These are phyloP conservation scores for Gavia stellata DNA, from an alignment of 2,113 vertebrate genomes.

Conservation along the genomic window DNA sequence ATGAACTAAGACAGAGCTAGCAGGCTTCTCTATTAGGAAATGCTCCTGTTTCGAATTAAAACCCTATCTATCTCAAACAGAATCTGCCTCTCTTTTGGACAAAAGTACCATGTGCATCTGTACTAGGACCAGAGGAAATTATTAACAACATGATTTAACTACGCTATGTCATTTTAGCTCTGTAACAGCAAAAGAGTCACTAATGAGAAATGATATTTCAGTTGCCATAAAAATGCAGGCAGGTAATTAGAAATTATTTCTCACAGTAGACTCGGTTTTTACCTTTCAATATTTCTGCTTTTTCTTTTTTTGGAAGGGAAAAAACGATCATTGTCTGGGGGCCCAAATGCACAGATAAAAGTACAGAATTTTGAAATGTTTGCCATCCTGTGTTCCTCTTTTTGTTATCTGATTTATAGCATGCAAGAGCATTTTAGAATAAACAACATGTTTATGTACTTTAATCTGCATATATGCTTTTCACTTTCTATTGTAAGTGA, in stretches of 20 bases:
- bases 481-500: not conserved
- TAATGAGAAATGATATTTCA: not conserved
- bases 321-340: not conserved
- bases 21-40: not conserved
- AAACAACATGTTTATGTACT: not conserved
- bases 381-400: not conserved
- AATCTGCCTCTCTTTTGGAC: not conserved
- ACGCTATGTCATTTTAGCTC: not conserved
- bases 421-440: not conserved
- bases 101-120: not conserved
- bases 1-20: not conserved
- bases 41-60: conserved; percentile 11
- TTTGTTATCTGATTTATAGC: not conserved
- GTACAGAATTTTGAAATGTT: not conserved
- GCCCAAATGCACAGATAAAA: not conserved
- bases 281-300: not conserved
- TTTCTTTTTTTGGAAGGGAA: not conserved
- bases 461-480: not conserved
- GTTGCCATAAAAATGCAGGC: not conserved
- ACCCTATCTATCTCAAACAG: not conserved
- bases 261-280: not conserved
- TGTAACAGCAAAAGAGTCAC: not conserved
- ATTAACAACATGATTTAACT: not conserved
- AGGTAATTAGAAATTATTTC: not conserved
- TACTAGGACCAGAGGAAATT: not conserved